A percentile compares a stretch with the other conserved stretches of the same genome.
Evolutionary conservation across 2,113 vertebrate species (phyloP).

Genomic region (Hylia prasina): DNA sequence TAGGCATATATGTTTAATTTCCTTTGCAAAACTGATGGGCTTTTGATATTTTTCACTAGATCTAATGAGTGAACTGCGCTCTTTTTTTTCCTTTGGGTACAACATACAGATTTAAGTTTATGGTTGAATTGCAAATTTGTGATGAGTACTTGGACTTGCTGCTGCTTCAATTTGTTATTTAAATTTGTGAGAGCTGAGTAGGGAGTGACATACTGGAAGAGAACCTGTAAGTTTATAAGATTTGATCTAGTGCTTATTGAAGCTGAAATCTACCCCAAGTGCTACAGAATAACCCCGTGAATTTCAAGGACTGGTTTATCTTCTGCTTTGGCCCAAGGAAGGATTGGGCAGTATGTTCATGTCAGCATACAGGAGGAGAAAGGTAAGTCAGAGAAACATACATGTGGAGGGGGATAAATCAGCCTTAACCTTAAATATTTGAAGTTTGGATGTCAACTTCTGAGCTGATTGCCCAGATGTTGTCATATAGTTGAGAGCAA

Average conservation of each 20-base stretch:
- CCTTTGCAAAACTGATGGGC: not conserved
- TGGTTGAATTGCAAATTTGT: not conserved
- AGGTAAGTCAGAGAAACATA: not conserved
- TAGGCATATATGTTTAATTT: not conserved
- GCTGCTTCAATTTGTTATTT: not conserved
- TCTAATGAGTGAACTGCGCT: not conserved
- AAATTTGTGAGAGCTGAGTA: not conserved
- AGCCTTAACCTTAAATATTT: not conserved
- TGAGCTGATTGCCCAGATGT: not conserved
- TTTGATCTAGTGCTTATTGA: not conserved
- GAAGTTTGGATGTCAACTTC: not conserved
- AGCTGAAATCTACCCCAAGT: not conserved
- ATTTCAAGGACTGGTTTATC: not conserved
- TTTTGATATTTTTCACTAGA: not conserved
- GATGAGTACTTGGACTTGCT: not conserved
- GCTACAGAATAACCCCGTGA: not conserved
- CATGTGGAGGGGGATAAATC: fast-evolving
- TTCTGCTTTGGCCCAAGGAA: not conserved
- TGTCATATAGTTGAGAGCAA: not conserved
- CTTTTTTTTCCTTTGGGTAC: not conserved
- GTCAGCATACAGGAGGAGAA: not conserved
- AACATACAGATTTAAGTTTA: not conserved
- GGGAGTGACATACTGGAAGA: not conserved
- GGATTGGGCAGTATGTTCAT: not conserved
- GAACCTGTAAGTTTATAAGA: not conserved